Percentiles rank a stretch among this genome's conserved stretches.
Evolutionary conservation across 2,113 vertebrate species (phyloP).

Genomic region (Nicator chloris): DNA sequence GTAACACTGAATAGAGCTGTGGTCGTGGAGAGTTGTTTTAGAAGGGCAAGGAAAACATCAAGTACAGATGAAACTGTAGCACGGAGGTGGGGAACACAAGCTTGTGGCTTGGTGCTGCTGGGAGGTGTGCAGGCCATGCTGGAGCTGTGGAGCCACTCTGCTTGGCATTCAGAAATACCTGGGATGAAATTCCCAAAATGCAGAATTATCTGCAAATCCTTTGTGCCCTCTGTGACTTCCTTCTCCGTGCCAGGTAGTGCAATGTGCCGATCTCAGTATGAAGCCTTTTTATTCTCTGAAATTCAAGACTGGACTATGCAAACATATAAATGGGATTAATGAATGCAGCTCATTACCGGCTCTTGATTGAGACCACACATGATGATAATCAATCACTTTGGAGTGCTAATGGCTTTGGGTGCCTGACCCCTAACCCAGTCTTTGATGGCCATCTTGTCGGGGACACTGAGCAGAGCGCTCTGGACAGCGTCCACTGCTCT

Average conservation of each 20-base stretch:
- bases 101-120: not conserved
- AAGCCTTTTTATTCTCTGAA: constrained; percentile 33
- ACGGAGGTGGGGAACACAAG: not conserved
- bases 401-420: constrained; percentile 64
- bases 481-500: constrained; percentile 48
- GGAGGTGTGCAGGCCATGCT: not conserved
- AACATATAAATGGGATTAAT: constrained; percentile 61
- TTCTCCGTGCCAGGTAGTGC: not conserved
- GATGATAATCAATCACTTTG: constrained; percentile 60
- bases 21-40: not conserved
- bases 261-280: not conserved
- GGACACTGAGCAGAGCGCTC: constrained; percentile 60
- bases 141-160: not conserved
- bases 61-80: not conserved
- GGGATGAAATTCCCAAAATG: not conserved
- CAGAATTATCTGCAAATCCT: not conserved
- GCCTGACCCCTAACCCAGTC: constrained; percentile 56
- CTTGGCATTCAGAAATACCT: not conserved
- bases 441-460: constrained; percentile 65
- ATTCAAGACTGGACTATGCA: constrained; percentile 24
- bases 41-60: not conserved
- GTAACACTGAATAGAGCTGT: not conserved
- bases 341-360: constrained; percentile 54
- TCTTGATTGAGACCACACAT: constrained; percentile 67
- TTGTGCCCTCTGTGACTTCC: not conserved